phyloP scores from a whole-genome alignment of 2,888 invertebrate genomes.

The Acronicta alni region DNA sequence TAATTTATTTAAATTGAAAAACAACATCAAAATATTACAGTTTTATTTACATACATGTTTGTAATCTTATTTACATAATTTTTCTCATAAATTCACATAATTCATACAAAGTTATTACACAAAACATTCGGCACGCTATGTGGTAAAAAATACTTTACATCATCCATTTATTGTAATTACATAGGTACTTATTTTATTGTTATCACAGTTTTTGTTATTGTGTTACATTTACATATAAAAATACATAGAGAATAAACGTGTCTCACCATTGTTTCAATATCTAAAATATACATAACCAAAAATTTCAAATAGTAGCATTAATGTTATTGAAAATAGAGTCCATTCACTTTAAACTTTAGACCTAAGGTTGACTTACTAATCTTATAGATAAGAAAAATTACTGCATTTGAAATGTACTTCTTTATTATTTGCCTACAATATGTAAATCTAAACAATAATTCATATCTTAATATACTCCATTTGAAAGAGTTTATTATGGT shows the following conservation, averaged over 20 bases:
- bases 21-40: constrained; percentile 25
- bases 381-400: too few species aligned
- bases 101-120: constrained; percentile 45
- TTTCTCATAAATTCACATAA: constrained; percentile 34
- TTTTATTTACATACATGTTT: constrained; percentile 41
- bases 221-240: constrained; percentile 47
- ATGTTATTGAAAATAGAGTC: too few species aligned
- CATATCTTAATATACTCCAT: too few species aligned
- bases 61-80: constrained; percentile 49
- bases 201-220: constrained; percentile 56
- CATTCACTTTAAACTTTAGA: too few species aligned
- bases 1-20: constrained; percentile 13
- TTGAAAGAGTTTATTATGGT: too few species aligned
- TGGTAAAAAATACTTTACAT: constrained; percentile 31
- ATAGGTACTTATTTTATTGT: constrained; percentile 51
- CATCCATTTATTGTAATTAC: constrained; percentile 34
- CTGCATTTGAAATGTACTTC: too few species aligned
- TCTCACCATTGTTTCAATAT: constrained; percentile 2
- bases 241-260: constrained; percentile 21
- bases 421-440: too few species aligned
- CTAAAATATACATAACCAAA: too few species aligned
- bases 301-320: too few species aligned
- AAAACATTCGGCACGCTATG: constrained; percentile 41
- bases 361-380: too few species aligned
- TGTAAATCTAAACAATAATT: too few species aligned